phyloP scores from a whole-genome alignment of 2,113 vertebrate genomes.

The Etia nguti region DNA sequence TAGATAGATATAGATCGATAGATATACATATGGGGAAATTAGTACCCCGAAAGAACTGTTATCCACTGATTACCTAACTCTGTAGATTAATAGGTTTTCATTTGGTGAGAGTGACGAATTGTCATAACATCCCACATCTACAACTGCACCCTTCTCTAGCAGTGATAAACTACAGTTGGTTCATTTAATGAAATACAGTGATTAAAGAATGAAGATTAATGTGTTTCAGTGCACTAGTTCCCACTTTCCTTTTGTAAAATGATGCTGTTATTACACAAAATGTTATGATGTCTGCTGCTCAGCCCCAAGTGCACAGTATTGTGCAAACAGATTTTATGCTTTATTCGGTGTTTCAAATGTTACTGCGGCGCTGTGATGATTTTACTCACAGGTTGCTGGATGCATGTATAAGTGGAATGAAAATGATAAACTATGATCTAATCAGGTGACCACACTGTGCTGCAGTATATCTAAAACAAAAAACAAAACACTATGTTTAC shows the following conservation, averaged over 20 bases:
- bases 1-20: too few relatives aligned
- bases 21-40: too few relatives aligned
- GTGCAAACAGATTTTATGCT: background rate
- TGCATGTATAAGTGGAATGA: rapidly evolving
- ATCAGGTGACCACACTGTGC: background rate
- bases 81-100: background rate
- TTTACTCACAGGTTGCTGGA: background rate
- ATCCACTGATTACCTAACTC: background rate
- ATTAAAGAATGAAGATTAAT: background rate
- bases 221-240: background rate
- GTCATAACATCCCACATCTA: background rate
- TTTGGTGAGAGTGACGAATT: background rate
- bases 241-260: background rate
- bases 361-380: rapidly evolving
- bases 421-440: background rate
- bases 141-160: background rate
- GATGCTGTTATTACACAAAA: rapidly evolving
- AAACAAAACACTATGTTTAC: background rate
- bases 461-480: background rate
- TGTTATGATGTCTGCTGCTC: background rate
- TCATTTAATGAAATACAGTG: background rate
- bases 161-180: background rate
- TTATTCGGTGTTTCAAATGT: background rate
- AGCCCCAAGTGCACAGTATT: background rate
- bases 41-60: too few relatives aligned